These are phyloP conservation scores for Nicator chloris DNA, from an alignment of 2,113 vertebrate species.

Conservation along the genomic window DNA sequence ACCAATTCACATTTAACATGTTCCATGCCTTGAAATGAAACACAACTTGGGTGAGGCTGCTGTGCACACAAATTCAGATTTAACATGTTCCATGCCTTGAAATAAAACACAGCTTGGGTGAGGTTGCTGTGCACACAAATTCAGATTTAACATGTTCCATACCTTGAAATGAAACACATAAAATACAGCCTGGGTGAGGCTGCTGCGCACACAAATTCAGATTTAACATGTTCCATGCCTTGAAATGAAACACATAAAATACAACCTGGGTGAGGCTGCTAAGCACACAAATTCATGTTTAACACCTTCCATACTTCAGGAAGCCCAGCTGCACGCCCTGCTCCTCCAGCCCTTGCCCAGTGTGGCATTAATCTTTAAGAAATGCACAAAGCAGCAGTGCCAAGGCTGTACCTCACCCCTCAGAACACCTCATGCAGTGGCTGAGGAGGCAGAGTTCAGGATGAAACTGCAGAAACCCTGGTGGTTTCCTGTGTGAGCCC, in stretches of 20 bases:
- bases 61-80: neutral
- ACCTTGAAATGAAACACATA: neutral
- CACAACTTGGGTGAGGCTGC: neutral
- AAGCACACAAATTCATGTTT: neutral
- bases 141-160: neutral
- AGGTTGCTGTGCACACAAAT: neutral
- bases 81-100: too few species aligned
- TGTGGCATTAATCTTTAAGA: rapidly evolving
- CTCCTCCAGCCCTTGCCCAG: neutral
- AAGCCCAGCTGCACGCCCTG: neutral
- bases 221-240: neutral
- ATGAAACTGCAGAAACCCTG: neutral
- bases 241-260: neutral
- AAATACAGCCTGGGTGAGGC: neutral
- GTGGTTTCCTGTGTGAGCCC: rapidly evolving
- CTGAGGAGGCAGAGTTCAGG: neutral
- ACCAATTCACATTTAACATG: neutral
- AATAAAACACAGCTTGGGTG: neutral
- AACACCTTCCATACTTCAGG: rapidly evolving
- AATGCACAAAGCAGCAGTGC: neutral
- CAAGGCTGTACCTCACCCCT: rapidly evolving
- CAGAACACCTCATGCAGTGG: neutral
- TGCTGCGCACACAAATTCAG: neutral
- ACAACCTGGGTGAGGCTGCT: neutral
- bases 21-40: neutral